Percentiles rank a stretch among this genome's conserved stretches.
phyloP scores from a whole-genome alignment of 2,113 vertebrate genomes.

The Nansenia antarctica region DNA sequence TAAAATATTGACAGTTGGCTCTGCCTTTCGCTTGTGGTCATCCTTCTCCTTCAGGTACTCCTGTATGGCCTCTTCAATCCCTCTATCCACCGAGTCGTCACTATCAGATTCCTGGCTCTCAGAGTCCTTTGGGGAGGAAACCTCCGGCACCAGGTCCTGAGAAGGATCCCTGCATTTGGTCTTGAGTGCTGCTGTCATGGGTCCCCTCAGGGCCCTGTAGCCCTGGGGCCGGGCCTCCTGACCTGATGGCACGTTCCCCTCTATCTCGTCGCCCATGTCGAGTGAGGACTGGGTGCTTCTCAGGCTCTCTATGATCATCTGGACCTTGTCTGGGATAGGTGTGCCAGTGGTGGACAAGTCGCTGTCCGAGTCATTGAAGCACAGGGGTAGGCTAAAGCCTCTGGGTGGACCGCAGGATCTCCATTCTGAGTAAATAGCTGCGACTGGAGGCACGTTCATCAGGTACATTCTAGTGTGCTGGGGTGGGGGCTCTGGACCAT shows the following conservation, averaged over 20 bases:
- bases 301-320: conserved; percentile 91
- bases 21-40: conserved; percentile 71
- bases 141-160: conserved; percentile 28
- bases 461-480: conserved; percentile 92
- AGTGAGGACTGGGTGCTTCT: conserved; percentile 81
- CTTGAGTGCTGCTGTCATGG: conserved; percentile 37
- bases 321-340: conserved; percentile 84
- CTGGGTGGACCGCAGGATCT: conserved; percentile 80
- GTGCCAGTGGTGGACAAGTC: conserved; percentile 71
- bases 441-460: conserved; percentile 88
- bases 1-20: conserved; percentile 26
- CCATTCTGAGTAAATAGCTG: conserved; percentile 89
- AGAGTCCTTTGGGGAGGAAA: conserved; percentile 43
- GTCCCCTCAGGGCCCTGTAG: conserved; percentile 44
- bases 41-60: conserved; percentile 91
- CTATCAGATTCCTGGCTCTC: conserved; percentile 83
- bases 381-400: conserved; percentile 82
- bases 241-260: conserved; percentile 55
- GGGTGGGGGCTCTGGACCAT: conserved; percentile 53
- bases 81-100: conserved; percentile 91
- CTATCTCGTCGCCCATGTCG: conserved; percentile 82
- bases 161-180: conserved; percentile 44
- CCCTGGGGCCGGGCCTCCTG: conserved; percentile 53
- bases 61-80: conserved; percentile 94
- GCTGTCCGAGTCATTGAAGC: conserved; percentile 82